Evolutionary conservation across 2,797 vertebrate genomes (phyloP), one percentile per base, ranked within the genome.

Genomic region (Champsocephalus esox): DNA sequence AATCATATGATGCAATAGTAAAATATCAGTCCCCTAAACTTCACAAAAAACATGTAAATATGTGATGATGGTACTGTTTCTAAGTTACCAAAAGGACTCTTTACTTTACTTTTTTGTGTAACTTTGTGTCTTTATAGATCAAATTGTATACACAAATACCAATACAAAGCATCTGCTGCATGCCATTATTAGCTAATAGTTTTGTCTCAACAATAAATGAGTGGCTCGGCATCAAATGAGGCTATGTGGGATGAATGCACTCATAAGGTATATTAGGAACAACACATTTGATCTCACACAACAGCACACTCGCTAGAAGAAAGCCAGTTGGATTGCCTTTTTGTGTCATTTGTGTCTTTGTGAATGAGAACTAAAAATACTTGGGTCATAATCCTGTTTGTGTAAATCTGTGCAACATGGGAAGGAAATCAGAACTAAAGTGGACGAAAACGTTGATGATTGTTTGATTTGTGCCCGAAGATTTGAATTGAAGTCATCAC

Each of bases 291-390:
- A 28, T 38, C 34, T 38, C 2, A 38, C 34, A 38, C 34, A 38
- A 72, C 49, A n/a, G 19, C 13, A 65, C 54, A 77, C 66, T 81
- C 57, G 10, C 66, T 44, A 73, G 52, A 64, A 65, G 70, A 69
- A 78, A 87, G 68, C 87, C 93, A 93, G 89, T 88, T 95, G 92
- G 93, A 95, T 90, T 93, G 90, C 90, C 77, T 84, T 79, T 38
- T 80, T 83, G 61, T 84, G 78, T 90, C 77, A 89, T 91, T 85
- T 93, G 78, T 92, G 87, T 92, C 75, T 85, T 85, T 90, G 83
- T 86, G 87, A 95, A 92, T 92, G 88, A 89, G 73, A 82, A 65
- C 45, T 67, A 80, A 80, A 77, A 46, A 77, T 91, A 80, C 64
- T 73, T 75, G 77, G 87, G 68, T 89, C 28, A 38, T 44, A 82